Conservation (phyloP, 2,888 invertebrate genomes). For the Drosophila paramelanica region DNA sequence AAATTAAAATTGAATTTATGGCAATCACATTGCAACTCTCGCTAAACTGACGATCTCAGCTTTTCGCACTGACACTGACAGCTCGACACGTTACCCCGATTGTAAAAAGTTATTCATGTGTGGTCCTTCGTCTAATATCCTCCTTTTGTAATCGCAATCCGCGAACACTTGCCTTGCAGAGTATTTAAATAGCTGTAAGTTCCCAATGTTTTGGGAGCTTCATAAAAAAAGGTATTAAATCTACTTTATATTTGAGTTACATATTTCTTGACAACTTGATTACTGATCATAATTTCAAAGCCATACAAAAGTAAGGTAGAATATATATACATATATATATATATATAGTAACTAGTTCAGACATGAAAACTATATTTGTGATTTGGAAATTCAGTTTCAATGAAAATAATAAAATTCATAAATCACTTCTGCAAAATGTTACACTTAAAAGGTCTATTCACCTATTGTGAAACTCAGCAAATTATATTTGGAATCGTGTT, state of each 20-base stretch:
- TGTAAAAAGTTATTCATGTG: conserved; percentile 5
- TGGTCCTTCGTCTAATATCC: neutral
- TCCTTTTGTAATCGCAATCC: neutral
- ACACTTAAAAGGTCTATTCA: too few species aligned
- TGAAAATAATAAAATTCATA: neutral
- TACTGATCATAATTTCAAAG: conserved; percentile 7
- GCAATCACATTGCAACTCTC: conserved; percentile 5
- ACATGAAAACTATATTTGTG: too few species aligned
- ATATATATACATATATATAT: neutral
- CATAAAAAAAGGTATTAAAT: conserved; percentile 2
- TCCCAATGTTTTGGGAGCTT: conserved; percentile 10
- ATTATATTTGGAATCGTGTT: conserved; percentile 36
- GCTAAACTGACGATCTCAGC: conserved; percentile 4
- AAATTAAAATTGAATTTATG: neutral
- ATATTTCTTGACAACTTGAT: conserved; percentile 7
- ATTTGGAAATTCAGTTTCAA: too few species aligned
- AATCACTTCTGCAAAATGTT: neutral
- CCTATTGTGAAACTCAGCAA: conserved; percentile 27
- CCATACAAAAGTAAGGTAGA: neutral
- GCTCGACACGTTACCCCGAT: neutral
- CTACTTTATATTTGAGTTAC: conserved; percentile 11
- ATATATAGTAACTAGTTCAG: too few species aligned
- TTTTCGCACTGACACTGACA: conserved; percentile 1
- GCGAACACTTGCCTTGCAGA: conserved; percentile 9
- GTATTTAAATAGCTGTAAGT: conserved; percentile 6